phyloP scores from a whole-genome alignment of 92 coral and sea anemone genomes.

The Porites rus region DNA sequence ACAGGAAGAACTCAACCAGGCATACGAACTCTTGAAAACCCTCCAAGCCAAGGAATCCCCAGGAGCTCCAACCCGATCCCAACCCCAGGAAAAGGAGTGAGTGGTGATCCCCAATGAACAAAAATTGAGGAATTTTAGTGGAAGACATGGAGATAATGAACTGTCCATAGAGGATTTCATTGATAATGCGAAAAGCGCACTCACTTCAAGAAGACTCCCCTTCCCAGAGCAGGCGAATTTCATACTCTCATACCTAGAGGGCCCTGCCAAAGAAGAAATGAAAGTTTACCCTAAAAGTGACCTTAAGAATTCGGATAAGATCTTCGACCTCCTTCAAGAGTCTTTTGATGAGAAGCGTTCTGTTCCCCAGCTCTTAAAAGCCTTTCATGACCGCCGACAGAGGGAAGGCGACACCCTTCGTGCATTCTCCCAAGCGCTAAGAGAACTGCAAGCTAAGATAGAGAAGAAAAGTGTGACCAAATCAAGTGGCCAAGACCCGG shows the following conservation, averaged over 20 bases:
- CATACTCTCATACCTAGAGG: conserved; percentile 21
- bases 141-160: background rate
- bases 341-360: conserved; percentile 47
- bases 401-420: conserved; percentile 41
- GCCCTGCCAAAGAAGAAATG: conserved; percentile 15
- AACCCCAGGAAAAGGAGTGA: too few relatives aligned
- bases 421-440: conserved; percentile 48
- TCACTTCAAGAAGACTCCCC: background rate
- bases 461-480: background rate
- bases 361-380: conserved; percentile 48
- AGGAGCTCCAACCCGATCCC: too few relatives aligned
- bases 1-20: too few relatives aligned
- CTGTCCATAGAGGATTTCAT: conserved; percentile 3
- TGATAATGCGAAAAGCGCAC: background rate
- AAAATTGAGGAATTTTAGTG: background rate
- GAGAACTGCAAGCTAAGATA: conserved; percentile 11
- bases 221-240: background rate
- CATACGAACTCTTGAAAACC: too few relatives aligned
- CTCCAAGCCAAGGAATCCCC: too few relatives aligned
- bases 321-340: background rate
- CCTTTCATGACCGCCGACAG: conserved; percentile 51
- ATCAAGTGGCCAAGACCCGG: background rate
- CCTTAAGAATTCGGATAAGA: background rate
- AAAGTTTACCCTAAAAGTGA: background rate
- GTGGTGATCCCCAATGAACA: too few relatives aligned